Evolutionary conservation across 2,797 vertebrate genomes (phyloP).

Genomic region (Pangasius larnaudii): DNA sequence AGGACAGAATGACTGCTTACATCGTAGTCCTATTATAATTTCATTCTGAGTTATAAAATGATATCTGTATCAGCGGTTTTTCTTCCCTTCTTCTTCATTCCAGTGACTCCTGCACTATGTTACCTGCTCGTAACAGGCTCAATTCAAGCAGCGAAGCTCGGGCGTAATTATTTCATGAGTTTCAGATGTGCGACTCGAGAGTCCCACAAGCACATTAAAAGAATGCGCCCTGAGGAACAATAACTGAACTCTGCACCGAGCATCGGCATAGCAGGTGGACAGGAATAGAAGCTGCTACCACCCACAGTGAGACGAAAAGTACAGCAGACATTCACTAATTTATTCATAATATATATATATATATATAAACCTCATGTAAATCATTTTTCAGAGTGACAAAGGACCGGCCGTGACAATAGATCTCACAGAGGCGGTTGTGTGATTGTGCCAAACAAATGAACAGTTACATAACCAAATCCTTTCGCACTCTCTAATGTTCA

Average conservation of each 20-base stretch:
- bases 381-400: conserved; percentile 7
- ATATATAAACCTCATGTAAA: neutral
- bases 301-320: neutral
- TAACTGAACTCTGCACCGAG: neutral
- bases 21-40: neutral
- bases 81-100: neutral
- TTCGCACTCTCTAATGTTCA: neutral
- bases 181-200: neutral
- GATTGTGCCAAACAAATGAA: neutral
- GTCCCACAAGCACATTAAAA: neutral
- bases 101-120: neutral
- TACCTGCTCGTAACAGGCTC: neutral
- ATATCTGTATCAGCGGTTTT: neutral
- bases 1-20: neutral
- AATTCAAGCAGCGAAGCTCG: neutral
- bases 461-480: neutral
- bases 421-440: neutral
- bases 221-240: neutral
- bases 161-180: neutral
- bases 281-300: neutral
- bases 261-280: neutral
- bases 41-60: neutral
- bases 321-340: neutral
- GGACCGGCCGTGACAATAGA: neutral
- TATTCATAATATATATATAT: neutral